Percentiles rank a stretch among this genome's conserved stretches.
Evolutionary conservation across 2,888 invertebrate species (phyloP).

Genomic region (Plebejus melissa): DNA sequence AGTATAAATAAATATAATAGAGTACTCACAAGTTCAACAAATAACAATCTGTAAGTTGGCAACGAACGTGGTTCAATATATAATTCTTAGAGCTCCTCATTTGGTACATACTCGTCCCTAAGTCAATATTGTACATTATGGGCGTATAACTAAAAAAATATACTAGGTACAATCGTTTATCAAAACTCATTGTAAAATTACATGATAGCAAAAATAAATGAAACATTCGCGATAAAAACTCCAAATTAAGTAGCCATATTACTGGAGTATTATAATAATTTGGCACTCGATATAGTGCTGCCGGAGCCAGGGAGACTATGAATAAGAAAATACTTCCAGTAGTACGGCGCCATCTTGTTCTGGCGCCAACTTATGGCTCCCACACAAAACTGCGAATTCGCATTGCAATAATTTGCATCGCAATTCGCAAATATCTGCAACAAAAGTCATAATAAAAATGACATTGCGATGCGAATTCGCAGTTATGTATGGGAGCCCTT

Average conservation of each 20-base stretch:
- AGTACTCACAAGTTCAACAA: neutral
- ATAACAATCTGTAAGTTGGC: neutral
- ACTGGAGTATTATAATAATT: constrained; percentile 18
- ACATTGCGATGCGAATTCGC: too few species aligned
- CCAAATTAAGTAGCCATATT: constrained; percentile 24
- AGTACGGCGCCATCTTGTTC: neutral
- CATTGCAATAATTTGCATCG: too few species aligned
- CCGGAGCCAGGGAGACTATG: neutral
- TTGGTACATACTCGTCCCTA: constrained; percentile 19
- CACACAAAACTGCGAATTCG: too few species aligned
- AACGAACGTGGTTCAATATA: constrained; percentile 20
- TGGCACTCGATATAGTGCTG: constrained; percentile 8
- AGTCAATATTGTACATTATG: constrained; percentile 27
- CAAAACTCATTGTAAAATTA: constrained; percentile 25
- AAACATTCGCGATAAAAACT: constrained; percentile 8
- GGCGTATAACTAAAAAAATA: constrained; percentile 20
- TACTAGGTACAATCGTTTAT: constrained; percentile 19
- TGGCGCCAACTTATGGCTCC: neutral
- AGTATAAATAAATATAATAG: neutral
- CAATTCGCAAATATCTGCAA: too few species aligned
- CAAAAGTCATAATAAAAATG: too few species aligned
- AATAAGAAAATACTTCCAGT: neutral
- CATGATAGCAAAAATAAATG: constrained; percentile 25
- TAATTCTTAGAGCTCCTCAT: neutral
- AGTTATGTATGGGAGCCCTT: too few species aligned